Conservation (phyloP, 2,113 vertebrate species). For the Morone chrysops region DNA sequence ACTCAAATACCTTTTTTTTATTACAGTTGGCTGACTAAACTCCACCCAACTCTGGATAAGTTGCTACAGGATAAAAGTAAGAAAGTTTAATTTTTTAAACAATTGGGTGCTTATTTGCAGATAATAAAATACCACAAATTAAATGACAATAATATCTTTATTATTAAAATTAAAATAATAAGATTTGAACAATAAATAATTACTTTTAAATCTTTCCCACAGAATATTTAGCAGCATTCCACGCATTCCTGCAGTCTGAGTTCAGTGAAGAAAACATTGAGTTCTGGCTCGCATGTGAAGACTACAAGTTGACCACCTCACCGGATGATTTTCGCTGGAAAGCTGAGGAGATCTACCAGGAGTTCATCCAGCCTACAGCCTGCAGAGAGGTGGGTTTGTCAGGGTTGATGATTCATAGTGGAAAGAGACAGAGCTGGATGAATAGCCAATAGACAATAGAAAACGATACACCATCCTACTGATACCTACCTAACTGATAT, state of each 20-base stretch:
- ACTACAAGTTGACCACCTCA: slow-evolving; percentile 69
- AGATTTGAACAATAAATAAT: not conserved
- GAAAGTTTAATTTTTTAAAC: not conserved
- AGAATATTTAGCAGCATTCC: slow-evolving; percentile 78
- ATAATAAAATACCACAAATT: not conserved
- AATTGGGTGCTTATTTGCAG: not conserved
- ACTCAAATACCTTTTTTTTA: not conserved
- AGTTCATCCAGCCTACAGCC: slow-evolving; percentile 78
- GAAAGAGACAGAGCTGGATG: not conserved
- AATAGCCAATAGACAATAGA: not conserved
- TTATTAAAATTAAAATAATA: too few relatives aligned
- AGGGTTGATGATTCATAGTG: not conserved
- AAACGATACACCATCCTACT: too few relatives aligned
- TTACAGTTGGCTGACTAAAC: slow-evolving; percentile 55
- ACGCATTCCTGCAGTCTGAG: slow-evolving; percentile 78
- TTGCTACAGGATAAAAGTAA: slow-evolving; percentile 77
- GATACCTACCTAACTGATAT: not conserved
- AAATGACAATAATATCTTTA: not conserved
- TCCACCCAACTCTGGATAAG: slow-evolving; percentile 56
- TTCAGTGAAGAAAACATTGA: slow-evolving; percentile 84
- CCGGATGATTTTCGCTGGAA: slow-evolving; percentile 52
- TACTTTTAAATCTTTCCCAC: not conserved
- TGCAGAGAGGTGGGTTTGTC: slow-evolving; percentile 78
- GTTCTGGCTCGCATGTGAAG: slow-evolving; percentile 83
- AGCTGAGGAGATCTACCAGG: slow-evolving; percentile 76